Conservation (phyloP, 2,797 vertebrate genomes). For the Xiphorhynchus erythropygius region DNA sequence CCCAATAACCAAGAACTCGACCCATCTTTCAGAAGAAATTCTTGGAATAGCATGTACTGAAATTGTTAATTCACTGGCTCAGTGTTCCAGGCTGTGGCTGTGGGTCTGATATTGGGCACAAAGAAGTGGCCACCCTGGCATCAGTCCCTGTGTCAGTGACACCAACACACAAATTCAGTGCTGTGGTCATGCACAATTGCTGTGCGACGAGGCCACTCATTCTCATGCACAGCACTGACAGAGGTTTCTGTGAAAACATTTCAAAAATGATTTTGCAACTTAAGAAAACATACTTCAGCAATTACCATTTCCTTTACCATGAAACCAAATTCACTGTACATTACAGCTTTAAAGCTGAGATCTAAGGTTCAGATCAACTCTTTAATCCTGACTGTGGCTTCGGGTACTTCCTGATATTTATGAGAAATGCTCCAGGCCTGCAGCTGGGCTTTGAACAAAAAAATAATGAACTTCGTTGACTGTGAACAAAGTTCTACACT, state of each 20-base stretch:
- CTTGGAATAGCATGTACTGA: rapidly evolving
- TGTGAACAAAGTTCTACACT: conserved; percentile 24
- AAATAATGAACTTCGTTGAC: conserved; percentile 52
- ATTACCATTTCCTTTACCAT: conserved; percentile 69
- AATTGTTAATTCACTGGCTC: not conserved
- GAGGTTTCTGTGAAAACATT: conserved; percentile 34
- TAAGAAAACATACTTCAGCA: conserved; percentile 73
- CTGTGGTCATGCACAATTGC: rapidly evolving
- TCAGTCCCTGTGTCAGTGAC: not conserved
- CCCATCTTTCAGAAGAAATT: not conserved
- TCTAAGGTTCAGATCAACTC: conserved; percentile 68
- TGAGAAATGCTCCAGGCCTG: conserved; percentile 66
- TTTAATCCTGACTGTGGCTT: conserved; percentile 75
- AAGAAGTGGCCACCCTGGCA: not conserved
- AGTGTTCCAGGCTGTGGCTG: not conserved
- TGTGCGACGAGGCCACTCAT: not conserved
- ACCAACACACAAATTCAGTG: not conserved
- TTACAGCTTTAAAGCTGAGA: conserved; percentile 72
- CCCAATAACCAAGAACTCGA: not conserved
- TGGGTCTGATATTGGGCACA: not conserved
- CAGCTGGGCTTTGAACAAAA: conserved; percentile 70
- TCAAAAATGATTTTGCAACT: conserved; percentile 58
- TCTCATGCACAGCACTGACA: not conserved
- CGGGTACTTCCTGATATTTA: conserved; percentile 75
- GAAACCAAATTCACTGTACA: conserved; percentile 62